phyloP scores from a whole-genome alignment of 2,113 vertebrate species.

The Miniopterus natalensis region DNA sequence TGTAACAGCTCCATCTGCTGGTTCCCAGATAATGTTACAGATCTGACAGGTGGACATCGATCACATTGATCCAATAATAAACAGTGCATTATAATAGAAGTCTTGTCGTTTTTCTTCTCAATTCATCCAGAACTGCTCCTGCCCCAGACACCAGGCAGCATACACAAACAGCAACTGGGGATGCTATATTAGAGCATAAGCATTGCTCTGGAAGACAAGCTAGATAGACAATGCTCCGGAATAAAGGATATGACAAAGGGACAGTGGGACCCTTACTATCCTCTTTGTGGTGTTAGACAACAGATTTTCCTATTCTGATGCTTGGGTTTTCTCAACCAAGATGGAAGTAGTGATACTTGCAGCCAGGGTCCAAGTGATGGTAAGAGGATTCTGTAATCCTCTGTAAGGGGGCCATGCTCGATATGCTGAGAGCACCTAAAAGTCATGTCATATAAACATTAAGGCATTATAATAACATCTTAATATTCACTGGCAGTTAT shows the following conservation, averaged over 20 bases:
- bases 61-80: constrained; percentile 85
- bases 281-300: constrained; percentile 26
- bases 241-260: constrained; percentile 59
- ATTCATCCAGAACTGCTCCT: constrained; percentile 78
- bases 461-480: constrained; percentile 59
- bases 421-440: constrained; percentile 14
- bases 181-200: constrained; percentile 26
- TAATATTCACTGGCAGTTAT: constrained; percentile 57
- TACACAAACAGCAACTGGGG: constrained; percentile 40
- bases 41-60: constrained; percentile 85
- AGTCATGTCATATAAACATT: constrained; percentile 30
- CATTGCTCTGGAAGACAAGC: constrained; percentile 33
- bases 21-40: constrained; percentile 86
- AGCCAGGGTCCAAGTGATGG: neutral
- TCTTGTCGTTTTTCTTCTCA: constrained; percentile 79
- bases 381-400: constrained; percentile 48
- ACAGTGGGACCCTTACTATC: neutral
- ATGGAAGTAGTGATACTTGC: neutral
- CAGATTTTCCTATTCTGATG: neutral
- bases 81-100: constrained; percentile 79
- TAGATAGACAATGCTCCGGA: constrained; percentile 39
- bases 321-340: neutral
- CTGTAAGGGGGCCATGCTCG: constrained; percentile 16
- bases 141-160: constrained; percentile 44
- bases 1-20: constrained; percentile 86